Base-by-base conservation (phyloP, 1,140 invertebrate species). In the Trissolcus basalis region DNA sequence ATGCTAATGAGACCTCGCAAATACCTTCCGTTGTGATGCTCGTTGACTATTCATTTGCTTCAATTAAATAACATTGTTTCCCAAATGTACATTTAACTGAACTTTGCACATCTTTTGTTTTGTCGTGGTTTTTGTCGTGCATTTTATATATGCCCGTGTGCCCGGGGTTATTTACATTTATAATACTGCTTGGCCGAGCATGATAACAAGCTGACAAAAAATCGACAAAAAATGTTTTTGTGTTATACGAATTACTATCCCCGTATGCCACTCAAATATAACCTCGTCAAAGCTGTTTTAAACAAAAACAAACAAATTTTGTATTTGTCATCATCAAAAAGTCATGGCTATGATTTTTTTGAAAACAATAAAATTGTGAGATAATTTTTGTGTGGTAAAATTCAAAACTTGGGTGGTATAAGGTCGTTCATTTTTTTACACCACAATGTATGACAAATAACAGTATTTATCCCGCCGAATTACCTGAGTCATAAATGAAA, bases 1-100 rank as follows among this genome's bases (percentile, higher is more conserved):
- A 85, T 84, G 71, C 79, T 84, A 83, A 85, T 81, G 78, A 85
- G 81, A 12, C 73, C 72, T 55, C 44, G 68, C 74, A 67, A 58
- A 67, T 79, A 61, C 56, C 50, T 63, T 50, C 47, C 51, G 19
- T 27, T 27, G 19, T 55, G 11, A 50, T 33, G 39, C 55, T 67
- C 53, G 58, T 74, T 74, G 58, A 74, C 71, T 74, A 74, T 74
- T 67, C 71, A 67, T 74, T 67, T 74, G 63, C 63, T 63, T 61
- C 63, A 74, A 61, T 74, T 74, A 67, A 74, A 74, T 56, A 67
- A 61, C 56, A 67, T 27, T 27, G 19, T 67, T 74, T 67, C 39
- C 54, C 47, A 65, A 73, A 73, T 55, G 54, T 36, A 53, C 44
- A 54, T 27, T 43, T 36, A 67, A 74, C 63, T 60, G 45, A 58